These are phyloP conservation scores for Hemithea aestivaria DNA, from an alignment of 2,888 invertebrate genomes.

Conservation along the genomic window DNA sequence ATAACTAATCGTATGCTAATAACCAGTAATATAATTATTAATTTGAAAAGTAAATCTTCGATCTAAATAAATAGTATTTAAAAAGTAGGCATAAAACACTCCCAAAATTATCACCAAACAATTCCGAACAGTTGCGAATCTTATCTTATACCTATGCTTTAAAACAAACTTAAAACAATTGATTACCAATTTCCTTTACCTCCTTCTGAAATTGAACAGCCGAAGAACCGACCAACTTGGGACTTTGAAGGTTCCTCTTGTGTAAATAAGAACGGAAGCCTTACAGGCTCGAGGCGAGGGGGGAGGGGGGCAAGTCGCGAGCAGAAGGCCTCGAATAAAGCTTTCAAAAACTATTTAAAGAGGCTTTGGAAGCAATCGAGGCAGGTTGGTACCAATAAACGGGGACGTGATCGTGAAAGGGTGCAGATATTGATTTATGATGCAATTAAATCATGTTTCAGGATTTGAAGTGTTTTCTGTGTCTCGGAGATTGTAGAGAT, in stretches of 20 bases:
- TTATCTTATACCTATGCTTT: conserved; percentile 16
- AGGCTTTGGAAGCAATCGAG: conserved; percentile 60
- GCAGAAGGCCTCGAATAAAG: conserved; percentile 51
- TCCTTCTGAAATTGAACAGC: conserved; percentile 38
- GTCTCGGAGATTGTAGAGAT: too few relatives aligned
- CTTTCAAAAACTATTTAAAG: conserved; percentile 70
- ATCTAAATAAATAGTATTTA: too few relatives aligned
- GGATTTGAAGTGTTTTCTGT: conserved; percentile 9
- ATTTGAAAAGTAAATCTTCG: too few relatives aligned
- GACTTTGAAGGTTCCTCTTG: conserved; percentile 58
- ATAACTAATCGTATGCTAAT: too few relatives aligned
- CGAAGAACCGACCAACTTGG: conserved; percentile 50
- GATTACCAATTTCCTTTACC: conserved; percentile 33
- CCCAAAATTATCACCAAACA: conserved; percentile 1
- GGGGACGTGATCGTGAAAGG: conserved; percentile 18
- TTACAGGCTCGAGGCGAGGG: conserved; percentile 28
- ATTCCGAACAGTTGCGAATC: conserved; percentile 3
- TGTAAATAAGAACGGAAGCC: conserved; percentile 62
- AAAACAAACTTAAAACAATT: conserved; percentile 27
- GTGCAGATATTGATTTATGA: conserved; percentile 7
- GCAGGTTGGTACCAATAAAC: conserved; percentile 30
- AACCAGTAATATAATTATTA: too few relatives aligned
- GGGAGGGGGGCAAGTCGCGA: conserved; percentile 38
- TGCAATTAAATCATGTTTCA: conserved; percentile 12
- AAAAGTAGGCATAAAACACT: conserved; percentile 10